phyloP scores from a whole-genome alignment of 1,140 invertebrate genomes.

The Alviniconcha marisindica region DNA sequence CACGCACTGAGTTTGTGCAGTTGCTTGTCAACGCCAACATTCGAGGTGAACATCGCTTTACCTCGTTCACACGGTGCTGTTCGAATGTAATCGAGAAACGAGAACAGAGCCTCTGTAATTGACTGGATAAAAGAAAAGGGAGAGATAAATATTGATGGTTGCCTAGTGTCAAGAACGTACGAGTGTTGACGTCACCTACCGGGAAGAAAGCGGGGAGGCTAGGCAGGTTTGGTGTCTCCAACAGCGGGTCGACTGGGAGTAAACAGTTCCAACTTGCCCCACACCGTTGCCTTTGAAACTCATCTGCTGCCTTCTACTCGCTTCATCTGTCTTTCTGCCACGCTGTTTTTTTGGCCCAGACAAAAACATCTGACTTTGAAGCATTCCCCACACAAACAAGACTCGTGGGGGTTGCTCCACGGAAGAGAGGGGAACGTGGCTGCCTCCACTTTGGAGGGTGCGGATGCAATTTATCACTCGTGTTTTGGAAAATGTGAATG shows the following conservation, averaged over 20 bases:
- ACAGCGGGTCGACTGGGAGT: not conserved
- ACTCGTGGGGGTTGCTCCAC: not conserved
- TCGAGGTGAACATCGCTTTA: no score
- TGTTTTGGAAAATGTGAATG: slow-evolving; percentile 26
- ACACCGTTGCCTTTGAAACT: slow-evolving; percentile 1
- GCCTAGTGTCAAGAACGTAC: no score
- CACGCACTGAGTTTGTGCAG: no score
- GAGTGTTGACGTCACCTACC: not conserved
- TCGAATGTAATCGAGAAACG: no score
- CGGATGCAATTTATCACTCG: slow-evolving; percentile 12
- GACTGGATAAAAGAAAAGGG: no score
- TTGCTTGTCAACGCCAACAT: no score
- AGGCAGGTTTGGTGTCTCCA: no score
- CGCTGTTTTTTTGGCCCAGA: not conserved
- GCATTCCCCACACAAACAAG: slow-evolving; percentile 17
- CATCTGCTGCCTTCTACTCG: not conserved
- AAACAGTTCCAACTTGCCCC: not conserved
- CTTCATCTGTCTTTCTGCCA: slow-evolving; percentile 16
- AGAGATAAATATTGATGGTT: no score
- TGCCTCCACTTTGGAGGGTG: not conserved
- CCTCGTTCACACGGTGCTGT: no score
- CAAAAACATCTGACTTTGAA: slow-evolving; percentile 22
- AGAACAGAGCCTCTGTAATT: no score
- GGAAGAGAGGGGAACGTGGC: no score
- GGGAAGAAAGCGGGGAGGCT: not conserved